Percentiles rank a stretch among this genome's conserved stretches.
Conservation (phyloP, 1,140 invertebrate species). For the Heterodera schachtii region DNA sequence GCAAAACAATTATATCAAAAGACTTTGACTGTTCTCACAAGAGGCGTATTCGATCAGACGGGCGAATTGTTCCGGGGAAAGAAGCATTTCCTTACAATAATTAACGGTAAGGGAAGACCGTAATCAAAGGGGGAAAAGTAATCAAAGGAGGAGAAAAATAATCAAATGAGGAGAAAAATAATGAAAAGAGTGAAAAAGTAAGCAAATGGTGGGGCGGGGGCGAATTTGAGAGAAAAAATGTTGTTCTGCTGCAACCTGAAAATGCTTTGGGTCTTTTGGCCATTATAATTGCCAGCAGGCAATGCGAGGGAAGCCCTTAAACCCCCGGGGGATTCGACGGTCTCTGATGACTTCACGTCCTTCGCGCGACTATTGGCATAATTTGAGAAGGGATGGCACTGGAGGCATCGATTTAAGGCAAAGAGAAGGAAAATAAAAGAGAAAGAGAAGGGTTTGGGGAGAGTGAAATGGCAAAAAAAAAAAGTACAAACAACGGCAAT, state of each 20-base stretch:
- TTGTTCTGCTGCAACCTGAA: too few relatives aligned
- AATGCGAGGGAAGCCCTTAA: background rate
- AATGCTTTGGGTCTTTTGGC: too few relatives aligned
- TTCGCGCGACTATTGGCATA: background rate
- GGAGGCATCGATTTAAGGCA: background rate
- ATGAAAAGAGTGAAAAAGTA: too few relatives aligned
- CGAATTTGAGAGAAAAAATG: too few relatives aligned
- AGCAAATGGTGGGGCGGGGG: too few relatives aligned
- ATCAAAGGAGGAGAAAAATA: too few relatives aligned
- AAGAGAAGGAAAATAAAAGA: background rate
- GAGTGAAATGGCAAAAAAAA: background rate
- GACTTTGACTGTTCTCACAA: slow-evolving; percentile 56
- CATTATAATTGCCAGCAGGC: too few relatives aligned
- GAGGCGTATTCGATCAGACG: slow-evolving; percentile 63
- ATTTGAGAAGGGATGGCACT: background rate
- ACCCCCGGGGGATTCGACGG: background rate
- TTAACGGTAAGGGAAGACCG: too few relatives aligned
- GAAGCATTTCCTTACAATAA: slow-evolving; percentile 43
- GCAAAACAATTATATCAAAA: slow-evolving; percentile 15
- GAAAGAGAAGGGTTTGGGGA: background rate
- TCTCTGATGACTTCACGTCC: slow-evolving; percentile 9
- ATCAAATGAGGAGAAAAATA: too few relatives aligned
- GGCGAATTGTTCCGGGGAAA: slow-evolving; percentile 63
- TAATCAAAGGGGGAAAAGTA: too few relatives aligned
- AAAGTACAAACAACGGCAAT: background rate